These are phyloP conservation scores for Philereme transversata DNA, from an alignment of 2,888 invertebrate genomes.

Conservation along the genomic window DNA sequence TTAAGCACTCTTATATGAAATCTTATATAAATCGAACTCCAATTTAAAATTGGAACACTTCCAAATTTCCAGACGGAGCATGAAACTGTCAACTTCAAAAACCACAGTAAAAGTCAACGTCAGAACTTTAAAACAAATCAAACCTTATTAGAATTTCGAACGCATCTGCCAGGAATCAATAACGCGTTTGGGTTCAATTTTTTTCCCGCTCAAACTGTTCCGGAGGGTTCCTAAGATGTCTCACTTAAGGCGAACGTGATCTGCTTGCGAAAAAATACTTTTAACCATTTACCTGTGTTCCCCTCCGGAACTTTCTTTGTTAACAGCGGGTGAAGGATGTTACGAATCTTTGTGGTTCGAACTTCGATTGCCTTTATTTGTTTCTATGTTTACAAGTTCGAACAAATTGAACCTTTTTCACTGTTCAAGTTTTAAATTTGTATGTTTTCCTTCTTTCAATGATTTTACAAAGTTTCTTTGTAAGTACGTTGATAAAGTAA, in stretches of 20 bases:
- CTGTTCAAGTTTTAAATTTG: constrained; percentile 16
- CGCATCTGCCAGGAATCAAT: constrained; percentile 62
- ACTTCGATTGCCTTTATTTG: constrained; percentile 65
- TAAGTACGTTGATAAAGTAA: constrained; percentile 1
- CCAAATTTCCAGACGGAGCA: constrained; percentile 20
- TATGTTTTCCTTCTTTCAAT: not conserved
- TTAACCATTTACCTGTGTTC: constrained; percentile 69
- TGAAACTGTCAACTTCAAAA: constrained; percentile 28
- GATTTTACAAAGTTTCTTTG: not conserved
- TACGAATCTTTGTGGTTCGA: constrained; percentile 65
- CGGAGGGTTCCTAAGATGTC: constrained; percentile 71
- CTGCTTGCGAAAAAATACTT: constrained; percentile 78
- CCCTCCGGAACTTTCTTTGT: constrained; percentile 58
- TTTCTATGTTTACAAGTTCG: constrained; percentile 46
- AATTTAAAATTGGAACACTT: constrained; percentile 29
- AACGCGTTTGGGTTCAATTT: constrained; percentile 58
- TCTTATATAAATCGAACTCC: constrained; percentile 27
- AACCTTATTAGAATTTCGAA: constrained; percentile 36
- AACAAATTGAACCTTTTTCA: constrained; percentile 47
- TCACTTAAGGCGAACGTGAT: constrained; percentile 83
- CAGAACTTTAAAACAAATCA: constrained; percentile 23
- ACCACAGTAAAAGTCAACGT: constrained; percentile 14
- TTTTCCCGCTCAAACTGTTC: constrained; percentile 66
- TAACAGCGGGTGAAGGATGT: constrained; percentile 73
- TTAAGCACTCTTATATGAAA: constrained; percentile 4